Evolutionary conservation across 2,888 invertebrate genomes (phyloP).

Genomic region (Pollenia labialis): DNA sequence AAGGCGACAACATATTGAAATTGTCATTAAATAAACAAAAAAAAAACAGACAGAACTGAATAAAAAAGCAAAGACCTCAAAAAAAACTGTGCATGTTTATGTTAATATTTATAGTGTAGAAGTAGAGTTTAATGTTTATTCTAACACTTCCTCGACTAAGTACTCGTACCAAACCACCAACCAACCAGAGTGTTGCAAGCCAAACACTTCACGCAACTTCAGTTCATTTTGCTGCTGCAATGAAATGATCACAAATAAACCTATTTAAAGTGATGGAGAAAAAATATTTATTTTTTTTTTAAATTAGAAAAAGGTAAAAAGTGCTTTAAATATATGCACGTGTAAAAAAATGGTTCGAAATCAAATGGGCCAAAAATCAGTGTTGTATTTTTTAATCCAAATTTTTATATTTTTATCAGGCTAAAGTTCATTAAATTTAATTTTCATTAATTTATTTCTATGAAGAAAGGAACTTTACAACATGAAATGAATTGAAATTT

Average conservation of each 20-base stretch:
- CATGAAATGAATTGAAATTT: no score
- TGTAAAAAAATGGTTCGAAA: no score
- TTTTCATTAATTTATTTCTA: no score
- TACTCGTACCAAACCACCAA: no score
- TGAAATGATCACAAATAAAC: slow-evolving; percentile 39
- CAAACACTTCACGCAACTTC: slow-evolving; percentile 5
- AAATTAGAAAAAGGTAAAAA: neutral
- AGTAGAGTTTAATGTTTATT: slow-evolving; percentile 34
- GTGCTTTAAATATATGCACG: neutral
- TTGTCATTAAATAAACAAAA: slow-evolving; percentile 48
- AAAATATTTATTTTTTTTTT: neutral
- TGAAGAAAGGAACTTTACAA: no score
- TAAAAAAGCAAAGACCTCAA: slow-evolving; percentile 58
- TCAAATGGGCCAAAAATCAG: no score
- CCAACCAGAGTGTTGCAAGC: neutral
- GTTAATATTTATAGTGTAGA: slow-evolving; percentile 4
- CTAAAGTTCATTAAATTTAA: no score
- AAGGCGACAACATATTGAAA: slow-evolving; percentile 52
- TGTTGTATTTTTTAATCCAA: no score
- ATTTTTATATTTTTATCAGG: no score
- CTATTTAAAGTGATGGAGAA: slow-evolving; percentile 45
- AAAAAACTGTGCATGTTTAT: slow-evolving; percentile 34
- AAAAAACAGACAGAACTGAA: slow-evolving; percentile 30
- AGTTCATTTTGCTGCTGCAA: slow-evolving; percentile 6
- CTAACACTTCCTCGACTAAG: slow-evolving; percentile 32